These are phyloP conservation scores for Syngnathus rostellatus DNA, from an alignment of 2,797 vertebrate genomes.

Conservation along the genomic window DNA sequence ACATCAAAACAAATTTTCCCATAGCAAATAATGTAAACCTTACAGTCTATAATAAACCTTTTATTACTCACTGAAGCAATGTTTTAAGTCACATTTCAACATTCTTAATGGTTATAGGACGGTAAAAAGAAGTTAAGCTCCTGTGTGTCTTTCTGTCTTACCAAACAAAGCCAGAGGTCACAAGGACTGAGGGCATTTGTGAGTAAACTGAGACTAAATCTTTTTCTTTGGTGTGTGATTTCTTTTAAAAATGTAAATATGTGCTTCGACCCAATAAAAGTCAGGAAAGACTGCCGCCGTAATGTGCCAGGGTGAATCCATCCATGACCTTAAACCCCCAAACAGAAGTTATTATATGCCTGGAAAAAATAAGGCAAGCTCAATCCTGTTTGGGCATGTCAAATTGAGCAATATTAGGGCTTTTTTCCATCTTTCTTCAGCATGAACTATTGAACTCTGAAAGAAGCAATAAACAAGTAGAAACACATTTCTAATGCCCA, in stretches of 20 bases:
- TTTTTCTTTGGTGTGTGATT: neutral
- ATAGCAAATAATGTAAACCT: neutral
- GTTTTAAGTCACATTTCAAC: neutral
- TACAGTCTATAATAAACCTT: slow-evolving; percentile 17
- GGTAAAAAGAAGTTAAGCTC: too few species aligned
- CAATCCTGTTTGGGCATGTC: neutral
- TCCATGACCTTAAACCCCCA: neutral
- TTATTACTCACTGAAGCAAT: neutral
- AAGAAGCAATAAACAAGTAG: slow-evolving; percentile 28
- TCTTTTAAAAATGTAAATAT: too few species aligned
- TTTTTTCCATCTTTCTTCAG: neutral
- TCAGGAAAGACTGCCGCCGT: too few species aligned
- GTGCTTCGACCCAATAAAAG: too few species aligned
- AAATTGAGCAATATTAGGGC: neutral
- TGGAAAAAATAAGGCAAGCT: neutral
- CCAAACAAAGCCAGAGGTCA: neutral
- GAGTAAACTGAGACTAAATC: neutral
- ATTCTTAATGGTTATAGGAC: neutral
- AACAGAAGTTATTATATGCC: too few species aligned
- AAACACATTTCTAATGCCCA: slow-evolving; percentile 11
- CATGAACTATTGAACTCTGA: slow-evolving; percentile 6
- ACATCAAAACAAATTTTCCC: neutral
- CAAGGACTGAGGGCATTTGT: neutral
- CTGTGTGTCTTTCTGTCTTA: neutral
- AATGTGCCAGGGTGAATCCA: neutral